Percentiles rank a stretch among this genome's conserved stretches.
phyloP scores from a whole-genome alignment of 2,113 vertebrate genomes.

The Odocoileus virginianus region DNA sequence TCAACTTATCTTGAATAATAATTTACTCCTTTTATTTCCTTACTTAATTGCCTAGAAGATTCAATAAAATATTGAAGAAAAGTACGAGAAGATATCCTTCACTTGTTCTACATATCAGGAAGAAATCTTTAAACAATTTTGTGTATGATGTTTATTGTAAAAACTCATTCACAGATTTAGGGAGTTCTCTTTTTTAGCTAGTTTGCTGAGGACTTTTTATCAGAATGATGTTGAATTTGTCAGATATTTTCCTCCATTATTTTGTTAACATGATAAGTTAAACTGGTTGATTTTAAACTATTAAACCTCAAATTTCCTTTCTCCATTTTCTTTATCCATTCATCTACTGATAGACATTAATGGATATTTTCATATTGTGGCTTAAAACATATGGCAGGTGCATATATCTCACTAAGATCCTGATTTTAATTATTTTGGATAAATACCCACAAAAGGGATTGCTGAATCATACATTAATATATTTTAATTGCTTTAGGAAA shows the following conservation, averaged over 20 bases:
- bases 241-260: not conserved
- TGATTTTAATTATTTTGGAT: not conserved
- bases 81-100: not conserved
- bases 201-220: not conserved
- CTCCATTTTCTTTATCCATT: not conserved
- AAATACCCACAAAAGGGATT: not conserved
- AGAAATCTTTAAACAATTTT: not conserved
- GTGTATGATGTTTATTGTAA: not conserved
- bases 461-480: not conserved
- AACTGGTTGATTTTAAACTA: not conserved
- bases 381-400: not conserved
- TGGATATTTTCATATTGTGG: not conserved
- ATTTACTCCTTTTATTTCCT: not conserved
- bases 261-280: not conserved
- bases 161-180: not conserved
- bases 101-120: not conserved
- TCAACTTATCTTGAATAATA: not conserved
- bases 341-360: not conserved
- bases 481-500: not conserved
- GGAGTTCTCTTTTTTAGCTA: not conserved
- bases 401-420: not conserved
- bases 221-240: not conserved
- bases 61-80: not conserved
- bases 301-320: not conserved
- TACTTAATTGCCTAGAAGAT: not conserved